Conservation (phyloP, 1,140 invertebrate species). For the Halesus radiatus region DNA sequence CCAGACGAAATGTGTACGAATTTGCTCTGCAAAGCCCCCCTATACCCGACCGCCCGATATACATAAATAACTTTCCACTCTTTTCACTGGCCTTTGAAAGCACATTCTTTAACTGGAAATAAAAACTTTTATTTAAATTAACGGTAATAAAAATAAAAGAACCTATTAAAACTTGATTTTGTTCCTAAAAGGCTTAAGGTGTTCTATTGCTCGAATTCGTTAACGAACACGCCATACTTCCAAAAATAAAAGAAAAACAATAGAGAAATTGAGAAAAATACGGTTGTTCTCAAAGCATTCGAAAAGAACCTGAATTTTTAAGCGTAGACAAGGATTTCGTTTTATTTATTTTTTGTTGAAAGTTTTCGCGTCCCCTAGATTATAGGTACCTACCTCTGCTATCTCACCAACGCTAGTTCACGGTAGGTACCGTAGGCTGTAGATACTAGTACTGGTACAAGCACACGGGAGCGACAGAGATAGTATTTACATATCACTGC, state of each 20-base stretch:
- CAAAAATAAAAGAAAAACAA: slow-evolving; percentile 31
- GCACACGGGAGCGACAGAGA: background rate
- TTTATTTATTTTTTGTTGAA: slow-evolving; percentile 22
- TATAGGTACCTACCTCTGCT: no score
- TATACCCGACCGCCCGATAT: no score
- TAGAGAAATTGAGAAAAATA: slow-evolving; percentile 33
- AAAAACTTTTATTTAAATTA: slow-evolving; percentile 34
- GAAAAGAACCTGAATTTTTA: slow-evolving; percentile 33
- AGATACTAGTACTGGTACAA: no score
- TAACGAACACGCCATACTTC: slow-evolving; percentile 22
- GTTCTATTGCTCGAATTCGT: slow-evolving; percentile 29
- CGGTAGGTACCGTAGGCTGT: no score
- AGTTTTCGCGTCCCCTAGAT: background rate
- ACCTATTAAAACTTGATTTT: slow-evolving; percentile 29
- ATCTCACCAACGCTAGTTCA: no score
- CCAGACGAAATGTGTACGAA: background rate
- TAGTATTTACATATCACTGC: slow-evolving; percentile 29
- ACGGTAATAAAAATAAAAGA: slow-evolving; percentile 23
- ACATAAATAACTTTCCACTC: background rate
- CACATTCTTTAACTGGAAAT: slow-evolving; percentile 23
- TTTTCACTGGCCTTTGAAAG: background rate
- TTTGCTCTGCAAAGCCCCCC: no score
- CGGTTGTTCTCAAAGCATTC: slow-evolving; percentile 24
- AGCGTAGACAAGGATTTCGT: slow-evolving; percentile 31
- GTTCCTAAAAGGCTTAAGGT: slow-evolving; percentile 34